A percentile compares a stretch with the other conserved stretches of the same genome.
These are phyloP conservation scores for Teleiodes luculella DNA, from an alignment of 2,888 invertebrate species.

Conservation along the genomic window DNA sequence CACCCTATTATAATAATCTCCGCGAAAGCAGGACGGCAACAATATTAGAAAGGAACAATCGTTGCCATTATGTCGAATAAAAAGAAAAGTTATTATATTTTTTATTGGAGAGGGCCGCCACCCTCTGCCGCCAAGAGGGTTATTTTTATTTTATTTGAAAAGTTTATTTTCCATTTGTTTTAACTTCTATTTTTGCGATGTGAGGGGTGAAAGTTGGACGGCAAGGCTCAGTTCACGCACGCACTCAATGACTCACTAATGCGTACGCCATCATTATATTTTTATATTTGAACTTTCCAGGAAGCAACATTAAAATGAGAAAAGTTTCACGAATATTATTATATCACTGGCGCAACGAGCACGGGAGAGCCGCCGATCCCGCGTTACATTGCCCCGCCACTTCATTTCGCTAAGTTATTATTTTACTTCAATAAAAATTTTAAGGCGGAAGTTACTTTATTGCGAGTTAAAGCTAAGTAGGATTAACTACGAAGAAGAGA, in stretches of 20 bases:
- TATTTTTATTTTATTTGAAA: slow-evolving; percentile 79
- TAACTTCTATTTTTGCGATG: slow-evolving; percentile 72
- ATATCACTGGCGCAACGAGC: slow-evolving; percentile 35
- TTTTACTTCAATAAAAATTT: slow-evolving; percentile 37
- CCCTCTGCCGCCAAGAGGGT: slow-evolving; percentile 75
- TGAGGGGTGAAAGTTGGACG: slow-evolving; percentile 62
- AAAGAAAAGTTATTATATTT: slow-evolving; percentile 79
- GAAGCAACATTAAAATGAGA: slow-evolving; percentile 74
- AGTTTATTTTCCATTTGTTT: slow-evolving; percentile 78
- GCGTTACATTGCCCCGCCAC: slow-evolving; percentile 42
- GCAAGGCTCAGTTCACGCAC: slow-evolving; percentile 54
- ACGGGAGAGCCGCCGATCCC: slow-evolving; percentile 37
- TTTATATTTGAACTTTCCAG: slow-evolving; percentile 77
- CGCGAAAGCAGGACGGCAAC: slow-evolving; percentile 61
- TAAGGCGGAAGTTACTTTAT: slow-evolving; percentile 31
- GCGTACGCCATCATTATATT: slow-evolving; percentile 75
- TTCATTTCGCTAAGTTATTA: slow-evolving; percentile 45
- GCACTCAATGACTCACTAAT: slow-evolving; percentile 76
- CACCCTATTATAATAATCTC: slow-evolving; percentile 70
- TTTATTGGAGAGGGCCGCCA: slow-evolving; percentile 76
- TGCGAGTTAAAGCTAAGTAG: slow-evolving; percentile 1
- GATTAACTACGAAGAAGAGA: background rate
- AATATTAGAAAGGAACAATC: slow-evolving; percentile 71
- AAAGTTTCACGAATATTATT: slow-evolving; percentile 66
- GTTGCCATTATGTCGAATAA: slow-evolving; percentile 76